phyloP scores from a whole-genome alignment of 2,888 invertebrate genomes.

The Caenorhabditis sp. region DNA sequence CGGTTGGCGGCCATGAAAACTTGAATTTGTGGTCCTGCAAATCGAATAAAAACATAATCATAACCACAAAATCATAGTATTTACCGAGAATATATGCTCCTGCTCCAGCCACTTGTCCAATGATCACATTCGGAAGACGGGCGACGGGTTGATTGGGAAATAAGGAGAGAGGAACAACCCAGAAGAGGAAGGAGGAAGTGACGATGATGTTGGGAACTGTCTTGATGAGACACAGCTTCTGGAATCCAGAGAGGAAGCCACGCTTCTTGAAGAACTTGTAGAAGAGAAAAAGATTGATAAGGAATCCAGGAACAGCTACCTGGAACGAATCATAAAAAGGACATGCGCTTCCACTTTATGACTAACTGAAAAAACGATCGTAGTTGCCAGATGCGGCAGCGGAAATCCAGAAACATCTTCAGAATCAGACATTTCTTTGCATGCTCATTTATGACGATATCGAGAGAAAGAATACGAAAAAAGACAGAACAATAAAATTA shows the following conservation, averaged over 20 bases:
- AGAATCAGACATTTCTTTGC: background rate
- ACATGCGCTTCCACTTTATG: too few relatives aligned
- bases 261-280: slow-evolving; percentile 15
- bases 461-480: background rate
- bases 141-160: background rate
- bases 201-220: slow-evolving; percentile 46
- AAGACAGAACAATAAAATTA: slow-evolving; percentile 11
- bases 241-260: slow-evolving; percentile 22
- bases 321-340: slow-evolving; percentile 3
- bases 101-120: slow-evolving; percentile 39
- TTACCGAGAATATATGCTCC: slow-evolving; percentile 42
- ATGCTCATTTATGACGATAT: background rate
- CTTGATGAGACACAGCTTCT: slow-evolving; percentile 43
- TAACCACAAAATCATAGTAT: background rate
- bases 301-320: slow-evolving; percentile 8
- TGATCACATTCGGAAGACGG: slow-evolving; percentile 29
- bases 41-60: background rate
- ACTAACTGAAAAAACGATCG: background rate
- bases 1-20: slow-evolving; percentile 45
- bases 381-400: background rate
- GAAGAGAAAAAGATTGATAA: slow-evolving; percentile 17
- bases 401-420: background rate
- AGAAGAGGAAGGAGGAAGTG: slow-evolving; percentile 32
- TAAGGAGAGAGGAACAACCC: slow-evolving; percentile 35
- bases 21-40: slow-evolving; percentile 42